These are phyloP conservation scores for Cricetomys ansorgei DNA, from an alignment of 2,113 vertebrate species.

Conservation along the genomic window DNA sequence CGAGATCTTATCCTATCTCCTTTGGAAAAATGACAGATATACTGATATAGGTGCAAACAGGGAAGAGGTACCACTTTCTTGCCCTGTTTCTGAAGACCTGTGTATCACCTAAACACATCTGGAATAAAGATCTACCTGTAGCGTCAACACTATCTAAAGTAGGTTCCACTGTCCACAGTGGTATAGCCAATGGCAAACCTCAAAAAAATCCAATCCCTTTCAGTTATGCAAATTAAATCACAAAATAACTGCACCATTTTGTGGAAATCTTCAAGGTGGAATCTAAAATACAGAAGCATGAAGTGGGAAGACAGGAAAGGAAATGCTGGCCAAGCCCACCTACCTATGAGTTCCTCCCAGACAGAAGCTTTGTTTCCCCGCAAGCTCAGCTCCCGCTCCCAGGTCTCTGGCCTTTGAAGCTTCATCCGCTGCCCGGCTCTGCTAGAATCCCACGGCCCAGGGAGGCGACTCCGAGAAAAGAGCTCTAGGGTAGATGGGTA, in stretches of 20 bases:
- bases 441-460: conserved; percentile 89
- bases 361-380: conserved; percentile 89
- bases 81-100: neutral
- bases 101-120: neutral
- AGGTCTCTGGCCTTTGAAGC: conserved; percentile 89
- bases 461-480: conserved; percentile 89
- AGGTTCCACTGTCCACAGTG: neutral
- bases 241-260: neutral
- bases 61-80: neutral
- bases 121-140: neutral
- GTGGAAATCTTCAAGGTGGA: neutral
- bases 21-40: neutral
- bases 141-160: neutral
- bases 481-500: conserved; percentile 88
- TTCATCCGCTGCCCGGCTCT: conserved; percentile 90
- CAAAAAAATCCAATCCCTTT: neutral
- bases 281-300: neutral
- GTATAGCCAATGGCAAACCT: neutral
- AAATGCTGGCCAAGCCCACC: neutral
- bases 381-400: conserved; percentile 90
- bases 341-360: conserved; percentile 94
- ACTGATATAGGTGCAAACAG: neutral
- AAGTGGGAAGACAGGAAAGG: neutral
- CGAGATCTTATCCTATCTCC: neutral
- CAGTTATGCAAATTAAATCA: neutral